Evolutionary conservation across 2,113 vertebrate species (phyloP), one percentile per base, ranked within the genome.

Genomic region (Oxygymnocypris stewartii): DNA sequence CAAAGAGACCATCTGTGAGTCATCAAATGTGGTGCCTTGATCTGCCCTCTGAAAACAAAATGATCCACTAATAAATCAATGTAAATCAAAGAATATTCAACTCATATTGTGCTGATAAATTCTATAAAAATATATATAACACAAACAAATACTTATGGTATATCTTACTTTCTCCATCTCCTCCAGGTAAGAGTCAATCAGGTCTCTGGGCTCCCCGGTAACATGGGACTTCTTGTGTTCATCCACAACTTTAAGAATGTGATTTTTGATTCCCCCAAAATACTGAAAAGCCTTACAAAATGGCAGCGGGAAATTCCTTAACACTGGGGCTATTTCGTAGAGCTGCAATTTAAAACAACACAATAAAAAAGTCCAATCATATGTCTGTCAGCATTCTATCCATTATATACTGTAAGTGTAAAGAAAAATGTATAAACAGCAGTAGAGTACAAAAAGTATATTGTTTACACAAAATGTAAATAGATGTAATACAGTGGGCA

Each of bases 1-100:
- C 0, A 86, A 91, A 0, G 25, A 49, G 16, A 78, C 2, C 0
- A 96, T 90, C 11, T 93, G 90, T 18, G 93, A 85, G 6, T 94
- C 90, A 4, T 20, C 8, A 77, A 96, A 95, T 23, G 59, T 84
- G 20, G 73, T 81, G 65, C 10, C 4, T 73, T 80, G 63, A 73
- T 80, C 65, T 80, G 47, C 47, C 44, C 47, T 73, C 65, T 86
- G n/a, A 16, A 69, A 71, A 20, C 12, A 76, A 31, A 57, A 57
- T 1, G 11, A 40, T n/a, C 18, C 54, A 54, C 25, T 37, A 13
- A 14, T 44, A 28, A 35, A 20, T 28, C 44, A 49, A 8, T 51
- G 23, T 51, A 61, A 61, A 3, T 44, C 11, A 42, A 65, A 44
- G 6, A 25, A 25, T 11, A 6, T 65, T 65, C 9, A 81, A 67